A percentile compares a stretch with the other conserved stretches of the same genome.
These are phyloP conservation scores for Pantherophis guttatus DNA, from an alignment of 2,113 vertebrate species.

Conservation along the genomic window DNA sequence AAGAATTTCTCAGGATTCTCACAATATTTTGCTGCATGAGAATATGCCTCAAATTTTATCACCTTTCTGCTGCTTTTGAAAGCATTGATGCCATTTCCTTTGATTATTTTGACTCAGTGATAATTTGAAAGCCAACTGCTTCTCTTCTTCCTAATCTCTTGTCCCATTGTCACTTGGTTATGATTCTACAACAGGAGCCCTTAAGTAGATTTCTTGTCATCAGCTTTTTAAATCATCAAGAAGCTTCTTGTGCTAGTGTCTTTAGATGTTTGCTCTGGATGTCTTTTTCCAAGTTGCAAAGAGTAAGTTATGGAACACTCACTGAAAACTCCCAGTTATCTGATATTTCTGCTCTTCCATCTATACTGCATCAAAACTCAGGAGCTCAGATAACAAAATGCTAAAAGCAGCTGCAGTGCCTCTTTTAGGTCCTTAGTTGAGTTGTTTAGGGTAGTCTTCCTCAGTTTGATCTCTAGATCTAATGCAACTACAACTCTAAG, in stretches of 20 bases:
- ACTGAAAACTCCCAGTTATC: not conserved
- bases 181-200: constrained; percentile 37
- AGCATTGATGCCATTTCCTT: not conserved
- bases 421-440: not conserved
- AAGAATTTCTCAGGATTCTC: not conserved
- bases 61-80: not conserved
- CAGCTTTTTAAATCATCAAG: constrained; percentile 42
- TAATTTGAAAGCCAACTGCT: constrained; percentile 49
- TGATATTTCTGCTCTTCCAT: not conserved
- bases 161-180: constrained; percentile 35
- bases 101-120: constrained; percentile 47
- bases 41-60: not conserved
- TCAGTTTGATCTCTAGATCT: not conserved
- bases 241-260: constrained; percentile 17
- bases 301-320: constrained; percentile 20
- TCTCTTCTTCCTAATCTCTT: constrained; percentile 32
- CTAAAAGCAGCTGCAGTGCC: not conserved
- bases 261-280: constrained; percentile 51
- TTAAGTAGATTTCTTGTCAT: constrained; percentile 59
- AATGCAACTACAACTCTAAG: not conserved
- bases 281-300: constrained; percentile 25
- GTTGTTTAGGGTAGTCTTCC: not conserved
- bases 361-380: not conserved
- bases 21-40: not conserved
- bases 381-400: not conserved